phyloP scores from a whole-genome alignment of 1,140 invertebrate species.

The Nomia melanderi region DNA sequence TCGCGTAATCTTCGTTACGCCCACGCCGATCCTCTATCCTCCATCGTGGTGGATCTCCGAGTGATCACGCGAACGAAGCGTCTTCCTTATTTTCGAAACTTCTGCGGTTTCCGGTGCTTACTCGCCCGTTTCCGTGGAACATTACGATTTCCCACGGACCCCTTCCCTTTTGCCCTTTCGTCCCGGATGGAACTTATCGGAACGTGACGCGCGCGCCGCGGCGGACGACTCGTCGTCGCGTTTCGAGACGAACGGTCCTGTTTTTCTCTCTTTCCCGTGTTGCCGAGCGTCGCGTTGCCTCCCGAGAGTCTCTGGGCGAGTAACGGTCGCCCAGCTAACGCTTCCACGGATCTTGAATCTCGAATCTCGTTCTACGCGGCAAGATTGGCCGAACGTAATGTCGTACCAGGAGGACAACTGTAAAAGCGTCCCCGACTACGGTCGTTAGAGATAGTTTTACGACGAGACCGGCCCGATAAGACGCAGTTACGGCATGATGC shows the following conservation, averaged over 20 bases:
- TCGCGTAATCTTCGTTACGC: background rate
- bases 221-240: background rate
- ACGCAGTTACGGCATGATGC: background rate
- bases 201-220: constrained; percentile 1
- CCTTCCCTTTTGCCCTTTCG: too few species aligned
- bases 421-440: constrained; percentile 15
- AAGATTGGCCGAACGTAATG: constrained; percentile 32
- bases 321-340: background rate
- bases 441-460: constrained; percentile 46
- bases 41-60: background rate
- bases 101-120: background rate
- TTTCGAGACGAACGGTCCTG: background rate
- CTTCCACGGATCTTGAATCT: constrained; percentile 2
- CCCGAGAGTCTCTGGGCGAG: background rate
- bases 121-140: background rate
- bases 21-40: background rate
- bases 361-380: background rate
- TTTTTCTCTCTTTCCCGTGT: too few species aligned
- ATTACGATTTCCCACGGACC: constrained; percentile 2
- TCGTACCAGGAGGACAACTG: constrained; percentile 3
- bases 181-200: background rate
- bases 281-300: background rate
- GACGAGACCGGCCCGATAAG: constrained; percentile 25
- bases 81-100: constrained; percentile 43
- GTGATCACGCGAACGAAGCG: constrained; percentile 43